Percentiles rank a stretch among this genome's conserved stretches.
Conservation (phyloP, 2,888 invertebrate genomes). For the Omphaloscelis lunosa region DNA sequence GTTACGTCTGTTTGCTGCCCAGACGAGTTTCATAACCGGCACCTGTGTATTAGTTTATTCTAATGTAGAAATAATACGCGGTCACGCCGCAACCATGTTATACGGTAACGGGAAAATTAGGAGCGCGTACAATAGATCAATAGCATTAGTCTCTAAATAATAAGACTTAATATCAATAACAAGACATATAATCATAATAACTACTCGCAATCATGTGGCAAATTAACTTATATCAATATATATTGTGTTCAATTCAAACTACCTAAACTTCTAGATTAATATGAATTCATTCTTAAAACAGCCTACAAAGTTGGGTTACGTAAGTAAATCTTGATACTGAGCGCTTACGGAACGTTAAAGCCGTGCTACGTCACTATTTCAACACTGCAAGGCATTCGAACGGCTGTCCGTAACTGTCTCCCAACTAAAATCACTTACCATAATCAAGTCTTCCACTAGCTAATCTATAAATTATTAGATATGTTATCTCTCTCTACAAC, state of each 20-base stretch:
- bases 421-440: conserved; percentile 72
- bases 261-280: conserved; percentile 21
- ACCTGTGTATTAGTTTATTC: conserved; percentile 60
- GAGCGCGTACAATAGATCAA: conserved; percentile 8
- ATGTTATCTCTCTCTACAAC: conserved; percentile 76
- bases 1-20: conserved; percentile 77
- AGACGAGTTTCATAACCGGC: conserved; percentile 75
- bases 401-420: conserved; percentile 64
- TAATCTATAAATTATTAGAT: conserved; percentile 79
- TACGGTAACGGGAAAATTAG: conserved; percentile 38
- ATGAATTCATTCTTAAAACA: conserved; percentile 39
- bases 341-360: conserved; percentile 57
- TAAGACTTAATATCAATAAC: background rate
- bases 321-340: conserved; percentile 54
- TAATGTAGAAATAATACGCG: conserved; percentile 58
- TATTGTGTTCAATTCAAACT: background rate
- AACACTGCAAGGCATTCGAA: conserved; percentile 66
- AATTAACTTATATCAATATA: conserved; percentile 10
- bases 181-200: background rate
- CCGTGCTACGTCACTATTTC: conserved; percentile 62
- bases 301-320: conserved; percentile 40
- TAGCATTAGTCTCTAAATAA: background rate
- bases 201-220: background rate
- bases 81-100: conserved; percentile 26
- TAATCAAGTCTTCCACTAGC: conserved; percentile 72